These are phyloP conservation scores for Ophioninae sp. DNA, from an alignment of 2,888 invertebrate species.

Conservation along the genomic window DNA sequence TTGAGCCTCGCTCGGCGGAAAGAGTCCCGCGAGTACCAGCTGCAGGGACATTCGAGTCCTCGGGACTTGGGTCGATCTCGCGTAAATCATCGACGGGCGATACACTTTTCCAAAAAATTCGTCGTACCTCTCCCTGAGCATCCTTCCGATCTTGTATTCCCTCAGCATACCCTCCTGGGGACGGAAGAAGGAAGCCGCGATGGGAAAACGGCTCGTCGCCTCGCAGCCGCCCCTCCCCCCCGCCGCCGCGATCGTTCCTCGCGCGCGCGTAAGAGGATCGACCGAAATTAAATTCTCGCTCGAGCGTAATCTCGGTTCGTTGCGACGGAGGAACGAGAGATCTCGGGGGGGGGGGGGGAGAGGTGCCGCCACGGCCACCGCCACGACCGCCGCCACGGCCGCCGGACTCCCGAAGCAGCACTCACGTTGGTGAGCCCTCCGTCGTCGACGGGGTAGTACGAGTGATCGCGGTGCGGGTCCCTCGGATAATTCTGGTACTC, in stretches of 20 bases:
- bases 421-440: constrained; percentile 83
- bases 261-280: no score
- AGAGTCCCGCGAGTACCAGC: constrained; percentile 82
- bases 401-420: not conserved
- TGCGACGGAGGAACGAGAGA: no score
- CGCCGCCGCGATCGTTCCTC: no score
- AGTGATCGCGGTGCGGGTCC: constrained; percentile 81
- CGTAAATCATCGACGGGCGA: constrained; percentile 74
- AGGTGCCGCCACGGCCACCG: no score
- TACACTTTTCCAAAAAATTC: constrained; percentile 75
- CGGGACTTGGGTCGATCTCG: constrained; percentile 82
- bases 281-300: no score
- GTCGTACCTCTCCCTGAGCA: constrained; percentile 75
- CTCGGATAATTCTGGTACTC: constrained; percentile 82
- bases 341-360: no score
- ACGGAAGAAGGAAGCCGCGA: not conserved
- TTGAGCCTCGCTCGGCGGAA: constrained; percentile 79
- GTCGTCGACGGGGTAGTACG: constrained; percentile 82
- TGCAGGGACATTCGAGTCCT: constrained; percentile 83
- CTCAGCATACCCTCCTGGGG: constrained; percentile 75
- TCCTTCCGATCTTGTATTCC: constrained; percentile 76
- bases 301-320: no score
- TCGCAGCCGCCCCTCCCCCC: no score
- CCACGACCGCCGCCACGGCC: no score
- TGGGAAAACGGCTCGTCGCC: no score